Conservation (phyloP, 2,888 invertebrate genomes). For the Syrista parreyssii region DNA sequence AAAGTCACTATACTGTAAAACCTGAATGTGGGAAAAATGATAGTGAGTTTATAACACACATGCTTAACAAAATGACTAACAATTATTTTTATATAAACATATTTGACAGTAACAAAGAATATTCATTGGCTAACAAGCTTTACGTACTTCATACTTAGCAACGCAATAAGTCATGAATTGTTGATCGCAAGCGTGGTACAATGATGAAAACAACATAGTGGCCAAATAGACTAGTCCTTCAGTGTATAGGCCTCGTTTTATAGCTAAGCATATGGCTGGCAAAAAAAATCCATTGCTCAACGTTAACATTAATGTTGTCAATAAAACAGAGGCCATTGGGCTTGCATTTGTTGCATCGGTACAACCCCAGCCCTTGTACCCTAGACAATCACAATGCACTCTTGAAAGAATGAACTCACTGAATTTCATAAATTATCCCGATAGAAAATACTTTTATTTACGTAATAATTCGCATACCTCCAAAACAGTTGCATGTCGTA, state of each 20-base stretch:
- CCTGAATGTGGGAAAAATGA: conserved; percentile 44
- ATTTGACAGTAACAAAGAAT: not conserved
- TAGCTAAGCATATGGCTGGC: conserved; percentile 69
- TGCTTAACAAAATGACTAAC: not conserved
- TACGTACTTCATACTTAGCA: conserved; percentile 62
- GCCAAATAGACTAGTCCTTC: conserved; percentile 71
- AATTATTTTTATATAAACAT: not conserved
- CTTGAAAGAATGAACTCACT: conserved; percentile 10
- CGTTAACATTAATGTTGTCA: conserved; percentile 66
- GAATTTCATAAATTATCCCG: not conserved
- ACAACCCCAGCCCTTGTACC: conserved; percentile 72
- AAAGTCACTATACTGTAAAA: conserved; percentile 72
- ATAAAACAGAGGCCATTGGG: conserved; percentile 56
- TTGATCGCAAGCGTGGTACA: conserved; percentile 74
- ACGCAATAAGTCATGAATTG: conserved; percentile 65
- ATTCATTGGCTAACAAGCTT: not conserved
- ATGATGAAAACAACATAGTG: conserved; percentile 72
- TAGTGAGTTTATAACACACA: not conserved
- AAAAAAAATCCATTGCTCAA: conserved; percentile 72
- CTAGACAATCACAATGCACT: conserved; percentile 48
- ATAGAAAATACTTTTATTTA: not conserved
- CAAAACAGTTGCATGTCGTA: conserved; percentile 66
- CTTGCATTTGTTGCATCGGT: conserved; percentile 68
- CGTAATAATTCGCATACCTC: conserved; percentile 50
- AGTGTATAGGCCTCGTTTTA: conserved; percentile 67